These are phyloP conservation scores for Paedocypris micromegethes DNA, from an alignment of 2,797 vertebrate species.

Conservation along the genomic window DNA sequence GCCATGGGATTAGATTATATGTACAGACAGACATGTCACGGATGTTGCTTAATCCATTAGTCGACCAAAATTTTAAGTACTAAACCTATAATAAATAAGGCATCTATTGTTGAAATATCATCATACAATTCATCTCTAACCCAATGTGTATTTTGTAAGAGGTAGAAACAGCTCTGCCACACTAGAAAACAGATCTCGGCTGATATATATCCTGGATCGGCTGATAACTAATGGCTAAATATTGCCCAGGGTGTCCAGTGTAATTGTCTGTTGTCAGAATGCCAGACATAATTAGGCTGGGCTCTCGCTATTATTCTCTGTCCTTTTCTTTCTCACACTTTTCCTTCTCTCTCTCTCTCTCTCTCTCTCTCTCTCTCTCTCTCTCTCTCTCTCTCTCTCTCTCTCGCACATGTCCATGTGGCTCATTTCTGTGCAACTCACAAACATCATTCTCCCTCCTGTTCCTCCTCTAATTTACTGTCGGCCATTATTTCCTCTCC, in stretches of 20 bases:
- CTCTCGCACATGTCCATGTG: conserved; percentile 63
- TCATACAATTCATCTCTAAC: background rate
- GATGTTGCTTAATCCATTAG: no score
- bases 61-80: background rate
- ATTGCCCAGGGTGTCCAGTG: conserved; percentile 69
- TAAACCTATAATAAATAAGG: no score
- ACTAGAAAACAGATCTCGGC: conserved; percentile 16
- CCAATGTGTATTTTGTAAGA: conserved; percentile 8
- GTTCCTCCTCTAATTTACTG: conserved; percentile 64
- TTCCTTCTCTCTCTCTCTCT: conserved; percentile 33
- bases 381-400: conserved; percentile 30
- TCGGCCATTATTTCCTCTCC: conserved; percentile 67
- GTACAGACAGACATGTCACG: no score
- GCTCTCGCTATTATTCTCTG: conserved; percentile 59
- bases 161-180: conserved; percentile 9
- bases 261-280: conserved; percentile 78
- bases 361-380: conserved; percentile 32
- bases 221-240: conserved; percentile 68
- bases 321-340: conserved; percentile 62
- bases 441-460: conserved; percentile 69
- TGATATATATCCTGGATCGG: conserved; percentile 51
- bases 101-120: background rate
- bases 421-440: conserved; percentile 64
- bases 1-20: no score
- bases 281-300: conserved; percentile 74